Evolutionary conservation across 2,113 vertebrate genomes (phyloP).

Genomic region (Acanthisitta chloris): DNA sequence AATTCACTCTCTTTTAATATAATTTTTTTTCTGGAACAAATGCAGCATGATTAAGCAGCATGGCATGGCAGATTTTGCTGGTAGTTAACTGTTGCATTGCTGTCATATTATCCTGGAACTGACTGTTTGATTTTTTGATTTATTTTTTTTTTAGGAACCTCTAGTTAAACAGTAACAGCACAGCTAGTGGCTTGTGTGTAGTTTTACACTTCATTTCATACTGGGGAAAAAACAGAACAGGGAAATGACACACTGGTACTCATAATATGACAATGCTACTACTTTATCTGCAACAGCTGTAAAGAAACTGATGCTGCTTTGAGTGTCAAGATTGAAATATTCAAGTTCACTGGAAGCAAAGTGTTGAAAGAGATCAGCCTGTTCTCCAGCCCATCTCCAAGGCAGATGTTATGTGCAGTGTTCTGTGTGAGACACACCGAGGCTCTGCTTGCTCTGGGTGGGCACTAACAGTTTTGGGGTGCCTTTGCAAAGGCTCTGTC

Average conservation of each 20-base stretch:
- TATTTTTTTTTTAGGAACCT: background rate
- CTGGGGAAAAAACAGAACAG: background rate
- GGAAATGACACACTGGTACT: background rate
- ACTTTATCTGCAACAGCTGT: background rate
- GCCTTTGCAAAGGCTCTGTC: background rate
- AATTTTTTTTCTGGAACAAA: background rate
- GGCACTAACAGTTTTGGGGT: background rate
- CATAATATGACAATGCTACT: background rate
- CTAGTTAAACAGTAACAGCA: background rate
- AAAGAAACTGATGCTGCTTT: background rate
- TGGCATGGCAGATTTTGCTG: background rate
- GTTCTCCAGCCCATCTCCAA: background rate
- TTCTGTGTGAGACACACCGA: background rate
- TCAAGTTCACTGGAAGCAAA: background rate
- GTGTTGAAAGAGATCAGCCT: background rate
- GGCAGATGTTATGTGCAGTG: background rate
- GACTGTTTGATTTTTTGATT: background rate
- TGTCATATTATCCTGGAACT: background rate
- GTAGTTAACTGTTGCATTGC: background rate
- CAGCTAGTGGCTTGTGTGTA: background rate
- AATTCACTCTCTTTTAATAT: background rate
- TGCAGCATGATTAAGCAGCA: background rate
- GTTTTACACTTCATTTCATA: background rate
- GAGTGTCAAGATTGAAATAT: background rate
- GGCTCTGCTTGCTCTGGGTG: background rate